Evolutionary conservation across 2,888 invertebrate genomes (phyloP).

Genomic region (Brachyopa scutellaris): DNA sequence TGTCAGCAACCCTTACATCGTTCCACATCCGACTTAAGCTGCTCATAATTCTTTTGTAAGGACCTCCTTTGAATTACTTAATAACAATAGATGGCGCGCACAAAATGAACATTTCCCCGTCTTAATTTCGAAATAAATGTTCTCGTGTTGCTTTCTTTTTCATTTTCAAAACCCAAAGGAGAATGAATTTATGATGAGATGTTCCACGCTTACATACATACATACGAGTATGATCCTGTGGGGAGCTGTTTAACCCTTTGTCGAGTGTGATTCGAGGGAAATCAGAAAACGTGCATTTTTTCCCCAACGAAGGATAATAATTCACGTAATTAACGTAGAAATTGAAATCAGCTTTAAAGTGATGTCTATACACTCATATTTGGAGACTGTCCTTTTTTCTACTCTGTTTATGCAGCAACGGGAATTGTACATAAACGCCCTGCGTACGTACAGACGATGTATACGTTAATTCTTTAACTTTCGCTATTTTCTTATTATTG

Average conservation of each 20-base stretch:
- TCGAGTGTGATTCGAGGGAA: constrained; percentile 38
- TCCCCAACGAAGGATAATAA: constrained; percentile 26
- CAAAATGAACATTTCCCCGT: constrained; percentile 68
- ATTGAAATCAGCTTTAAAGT: constrained; percentile 64
- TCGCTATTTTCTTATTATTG: constrained; percentile 29
- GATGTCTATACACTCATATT: too few relatives aligned
- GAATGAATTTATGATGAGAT: constrained; percentile 20
- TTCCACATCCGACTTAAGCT: constrained; percentile 61
- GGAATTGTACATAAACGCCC: constrained; percentile 28
- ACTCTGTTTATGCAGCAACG: constrained; percentile 33
- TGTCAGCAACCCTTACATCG: constrained; percentile 61
- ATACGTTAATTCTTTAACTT: constrained; percentile 48
- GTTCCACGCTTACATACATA: not conserved
- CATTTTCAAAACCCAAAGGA: too few relatives aligned
- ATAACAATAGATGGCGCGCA: constrained; percentile 71
- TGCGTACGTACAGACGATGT: constrained; percentile 7
- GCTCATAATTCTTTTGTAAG: constrained; percentile 73
- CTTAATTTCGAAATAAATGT: constrained; percentile 71
- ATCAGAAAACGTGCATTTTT: constrained; percentile 51
- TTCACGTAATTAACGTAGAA: too few relatives aligned
- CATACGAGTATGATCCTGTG: not conserved
- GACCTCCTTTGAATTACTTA: constrained; percentile 71
- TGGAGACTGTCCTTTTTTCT: constrained; percentile 11
- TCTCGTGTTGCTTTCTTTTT: constrained; percentile 2
- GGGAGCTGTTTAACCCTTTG: constrained; percentile 8